Evolutionary conservation across 1,140 invertebrate species (phyloP).

Genomic region (Semibalanus balanoides): DNA sequence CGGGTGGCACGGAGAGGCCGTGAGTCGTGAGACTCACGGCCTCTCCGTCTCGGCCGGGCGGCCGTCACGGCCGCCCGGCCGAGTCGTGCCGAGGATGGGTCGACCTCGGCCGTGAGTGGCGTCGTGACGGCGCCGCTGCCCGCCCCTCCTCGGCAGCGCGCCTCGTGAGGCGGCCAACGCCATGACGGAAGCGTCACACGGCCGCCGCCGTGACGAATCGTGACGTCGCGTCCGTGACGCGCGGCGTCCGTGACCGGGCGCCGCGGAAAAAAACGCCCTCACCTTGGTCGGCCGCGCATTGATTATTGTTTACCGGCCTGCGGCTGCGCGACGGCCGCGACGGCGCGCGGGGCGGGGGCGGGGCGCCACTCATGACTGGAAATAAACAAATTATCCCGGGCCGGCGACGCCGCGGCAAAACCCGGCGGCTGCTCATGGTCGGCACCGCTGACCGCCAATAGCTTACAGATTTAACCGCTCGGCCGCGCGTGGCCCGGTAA

Average conservation of each 20-base stretch:
- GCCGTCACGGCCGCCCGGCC: too few species aligned
- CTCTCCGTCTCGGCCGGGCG: too few species aligned
- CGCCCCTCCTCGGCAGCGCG: too few species aligned
- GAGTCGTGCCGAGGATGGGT: too few species aligned
- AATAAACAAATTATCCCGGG: neutral
- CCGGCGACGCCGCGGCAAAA: neutral
- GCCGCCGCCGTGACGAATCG: too few species aligned
- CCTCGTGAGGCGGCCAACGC: too few species aligned
- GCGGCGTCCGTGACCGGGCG: neutral
- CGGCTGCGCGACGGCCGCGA: neutral
- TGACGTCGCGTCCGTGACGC: too few species aligned
- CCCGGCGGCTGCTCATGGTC: neutral
- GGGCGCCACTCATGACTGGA: neutral
- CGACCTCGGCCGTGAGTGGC: too few species aligned
- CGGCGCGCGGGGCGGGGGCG: too few species aligned
- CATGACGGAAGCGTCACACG: too few species aligned
- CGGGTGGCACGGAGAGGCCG: too few species aligned
- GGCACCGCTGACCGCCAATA: neutral
- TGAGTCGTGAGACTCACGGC: too few species aligned
- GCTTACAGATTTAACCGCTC: neutral
- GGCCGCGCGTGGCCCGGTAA: neutral
- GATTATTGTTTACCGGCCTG: neutral
- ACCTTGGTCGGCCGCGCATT: neutral
- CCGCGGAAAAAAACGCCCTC: neutral
- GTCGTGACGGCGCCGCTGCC: neutral